Conservation (phyloP, 2,797 vertebrate species). For the Chiropotes sagulatus region DNA sequence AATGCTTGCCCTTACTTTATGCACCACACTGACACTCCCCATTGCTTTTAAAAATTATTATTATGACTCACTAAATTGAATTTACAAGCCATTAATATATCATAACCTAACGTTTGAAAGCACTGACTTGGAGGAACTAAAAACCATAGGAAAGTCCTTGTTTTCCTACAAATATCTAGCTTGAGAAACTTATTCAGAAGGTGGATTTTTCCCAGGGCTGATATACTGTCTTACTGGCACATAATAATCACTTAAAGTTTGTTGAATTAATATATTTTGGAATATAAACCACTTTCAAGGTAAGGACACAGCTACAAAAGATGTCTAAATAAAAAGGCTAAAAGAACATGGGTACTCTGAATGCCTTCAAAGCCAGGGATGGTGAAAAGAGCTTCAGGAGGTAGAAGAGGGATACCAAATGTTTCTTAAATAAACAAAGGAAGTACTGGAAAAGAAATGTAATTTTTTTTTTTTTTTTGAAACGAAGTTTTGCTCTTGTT, state of each 20-base stretch:
- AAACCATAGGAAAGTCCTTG: not conserved
- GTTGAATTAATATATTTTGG: not conserved
- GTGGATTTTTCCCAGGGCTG: not conserved
- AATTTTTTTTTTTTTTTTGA: not conserved
- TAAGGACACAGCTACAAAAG: slow-evolving; percentile 17
- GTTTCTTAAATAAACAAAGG: slow-evolving; percentile 39
- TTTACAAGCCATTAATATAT: slow-evolving; percentile 17
- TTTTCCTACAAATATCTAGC: not conserved
- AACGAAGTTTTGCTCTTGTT: no score
- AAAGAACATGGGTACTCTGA: not conserved
- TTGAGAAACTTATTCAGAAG: slow-evolving; percentile 22
- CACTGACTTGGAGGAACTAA: slow-evolving; percentile 21
- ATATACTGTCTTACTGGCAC: not conserved
- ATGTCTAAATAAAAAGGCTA: slow-evolving; percentile 11
- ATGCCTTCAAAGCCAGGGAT: slow-evolving; percentile 23
- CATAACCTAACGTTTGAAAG: slow-evolving; percentile 35
- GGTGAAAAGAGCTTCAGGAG: not conserved
- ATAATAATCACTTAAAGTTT: slow-evolving; percentile 6
- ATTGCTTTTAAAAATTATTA: not conserved
- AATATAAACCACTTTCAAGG: slow-evolving; percentile 41
- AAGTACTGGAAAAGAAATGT: slow-evolving; percentile 1
- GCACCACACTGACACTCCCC: not conserved
- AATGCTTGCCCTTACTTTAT: not conserved
- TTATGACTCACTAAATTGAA: slow-evolving; percentile 13
- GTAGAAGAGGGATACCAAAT: not conserved